These are phyloP conservation scores for Lapara coniferarum DNA, from an alignment of 2,888 invertebrate genomes.

Conservation along the genomic window DNA sequence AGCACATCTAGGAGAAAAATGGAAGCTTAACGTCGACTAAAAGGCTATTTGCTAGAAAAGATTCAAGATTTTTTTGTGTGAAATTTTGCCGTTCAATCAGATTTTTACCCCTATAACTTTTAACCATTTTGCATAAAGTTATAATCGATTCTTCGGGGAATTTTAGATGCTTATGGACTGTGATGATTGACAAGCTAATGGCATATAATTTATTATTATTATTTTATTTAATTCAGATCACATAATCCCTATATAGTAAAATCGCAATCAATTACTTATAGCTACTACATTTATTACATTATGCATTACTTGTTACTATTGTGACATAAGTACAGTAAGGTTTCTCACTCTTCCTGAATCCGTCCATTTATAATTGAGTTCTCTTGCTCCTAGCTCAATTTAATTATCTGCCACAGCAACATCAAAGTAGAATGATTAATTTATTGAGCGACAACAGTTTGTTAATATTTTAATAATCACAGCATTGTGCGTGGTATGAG, in stretches of 20 bases:
- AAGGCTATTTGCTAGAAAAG: neutral
- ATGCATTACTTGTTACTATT: neutral
- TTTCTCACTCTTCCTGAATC: conserved; percentile 17
- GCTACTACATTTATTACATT: too few relatives aligned
- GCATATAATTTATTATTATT: too few relatives aligned
- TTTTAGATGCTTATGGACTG: too few relatives aligned
- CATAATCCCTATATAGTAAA: too few relatives aligned
- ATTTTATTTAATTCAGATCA: too few relatives aligned
- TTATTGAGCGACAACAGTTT: conserved; percentile 26
- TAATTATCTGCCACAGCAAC: conserved; percentile 34
- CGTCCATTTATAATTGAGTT: conserved; percentile 38
- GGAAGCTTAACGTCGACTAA: neutral
- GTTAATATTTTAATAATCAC: conserved; percentile 4
- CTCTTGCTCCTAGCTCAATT: conserved; percentile 30
- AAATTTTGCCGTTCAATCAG: neutral
- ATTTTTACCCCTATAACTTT: too few relatives aligned
- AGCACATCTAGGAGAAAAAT: neutral
- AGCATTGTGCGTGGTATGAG: neutral
- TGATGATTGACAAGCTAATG: too few relatives aligned
- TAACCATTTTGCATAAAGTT: too few relatives aligned
- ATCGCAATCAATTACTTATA: too few relatives aligned
- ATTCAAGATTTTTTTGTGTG: neutral
- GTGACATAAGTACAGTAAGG: neutral
- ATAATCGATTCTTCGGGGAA: too few relatives aligned
- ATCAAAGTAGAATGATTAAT: conserved; percentile 32